A percentile compares a stretch with the other conserved stretches of the same genome.
Evolutionary conservation across 2,797 vertebrate species (phyloP).

Genomic region (Schizopygopsis malacanthus): DNA sequence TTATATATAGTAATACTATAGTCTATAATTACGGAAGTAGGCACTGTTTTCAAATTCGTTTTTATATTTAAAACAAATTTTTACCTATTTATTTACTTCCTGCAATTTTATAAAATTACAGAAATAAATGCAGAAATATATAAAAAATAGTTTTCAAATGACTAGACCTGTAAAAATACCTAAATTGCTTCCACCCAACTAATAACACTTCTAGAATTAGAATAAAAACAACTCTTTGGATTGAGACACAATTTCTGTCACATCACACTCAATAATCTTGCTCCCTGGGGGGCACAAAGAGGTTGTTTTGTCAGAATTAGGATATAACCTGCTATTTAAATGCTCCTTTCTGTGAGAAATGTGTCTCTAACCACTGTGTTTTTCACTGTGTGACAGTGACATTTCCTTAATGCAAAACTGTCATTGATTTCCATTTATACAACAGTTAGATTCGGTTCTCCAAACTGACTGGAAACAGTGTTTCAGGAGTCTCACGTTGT

Average conservation of each 20-base stretch:
- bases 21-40: neutral
- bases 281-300: conserved; percentile 33
- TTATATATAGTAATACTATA: neutral
- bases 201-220: conserved; percentile 25
- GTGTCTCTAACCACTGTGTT: conserved; percentile 7
- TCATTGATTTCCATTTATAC: conserved; percentile 17
- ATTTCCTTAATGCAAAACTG: neutral
- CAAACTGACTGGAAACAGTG: neutral
- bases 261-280: conserved; percentile 43
- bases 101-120: neutral
- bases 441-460: neutral
- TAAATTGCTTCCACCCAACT: conserved; percentile 11
- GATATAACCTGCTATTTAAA: conserved; percentile 41
- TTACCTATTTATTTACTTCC: neutral
- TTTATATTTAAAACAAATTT: neutral
- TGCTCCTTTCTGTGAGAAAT: neutral
- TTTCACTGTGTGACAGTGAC: neutral
- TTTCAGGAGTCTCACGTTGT: neutral
- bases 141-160: neutral
- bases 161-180: conserved; percentile 10
- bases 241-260: conserved; percentile 27
- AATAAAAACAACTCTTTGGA: conserved; percentile 20
- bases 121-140: neutral
- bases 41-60: neutral
- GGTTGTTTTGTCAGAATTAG: conserved; percentile 46